Conservation (phyloP, 2,113 vertebrate genomes). For the Ardeotis arabs region DNA sequence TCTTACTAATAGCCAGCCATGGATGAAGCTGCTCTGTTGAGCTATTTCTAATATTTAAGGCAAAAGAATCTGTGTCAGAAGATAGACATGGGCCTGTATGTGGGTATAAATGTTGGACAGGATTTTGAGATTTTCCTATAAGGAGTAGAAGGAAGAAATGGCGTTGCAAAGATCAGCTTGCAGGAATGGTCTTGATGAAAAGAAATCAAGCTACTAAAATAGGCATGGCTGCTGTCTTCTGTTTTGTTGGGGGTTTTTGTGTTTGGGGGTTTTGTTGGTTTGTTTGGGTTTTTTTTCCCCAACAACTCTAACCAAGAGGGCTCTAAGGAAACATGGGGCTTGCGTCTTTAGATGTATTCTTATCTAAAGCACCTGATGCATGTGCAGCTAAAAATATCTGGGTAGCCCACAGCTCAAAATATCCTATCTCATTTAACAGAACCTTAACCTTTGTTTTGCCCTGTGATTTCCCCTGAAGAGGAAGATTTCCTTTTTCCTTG, state of each 20-base stretch:
- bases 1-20: background rate
- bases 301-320: background rate
- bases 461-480: background rate
- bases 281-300: background rate
- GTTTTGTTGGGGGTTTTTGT: background rate
- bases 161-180: background rate
- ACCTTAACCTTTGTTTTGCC: background rate
- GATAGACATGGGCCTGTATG: rapidly evolving
- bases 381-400: background rate
- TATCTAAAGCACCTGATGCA: background rate
- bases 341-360: background rate
- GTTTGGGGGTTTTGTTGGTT: background rate
- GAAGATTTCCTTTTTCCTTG: background rate
- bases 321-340: background rate
- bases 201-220: background rate
- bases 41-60: background rate
- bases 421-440: background rate
- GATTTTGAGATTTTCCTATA: background rate
- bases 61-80: background rate
- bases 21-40: background rate
- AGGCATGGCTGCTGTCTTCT: rapidly evolving
- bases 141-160: background rate
- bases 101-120: background rate
- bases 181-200: background rate
- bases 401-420: background rate